Base-by-base conservation (phyloP, 2,888 invertebrate genomes). In the Tipula unca region DNA sequence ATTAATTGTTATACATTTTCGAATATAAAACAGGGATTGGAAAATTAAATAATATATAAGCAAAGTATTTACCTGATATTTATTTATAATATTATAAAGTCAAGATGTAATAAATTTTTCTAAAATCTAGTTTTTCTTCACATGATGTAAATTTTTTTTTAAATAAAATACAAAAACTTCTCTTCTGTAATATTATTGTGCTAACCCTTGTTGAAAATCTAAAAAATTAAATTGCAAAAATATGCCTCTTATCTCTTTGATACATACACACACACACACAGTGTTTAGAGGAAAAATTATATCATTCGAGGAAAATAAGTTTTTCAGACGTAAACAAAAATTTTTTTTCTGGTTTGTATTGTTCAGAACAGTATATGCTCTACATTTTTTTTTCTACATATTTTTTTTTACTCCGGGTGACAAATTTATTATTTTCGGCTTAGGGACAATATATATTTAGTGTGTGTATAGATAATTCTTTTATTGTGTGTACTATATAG, bases 41-140 rank as follows among this genome's bases (percentile, higher is more conserved):
- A 54, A 54, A 54, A 10, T 69, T 69, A n/a, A 48, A 48, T 48
- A 48, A n/a, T 5, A 39, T 69, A 82, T 8, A 29, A 25, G 29
- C 82, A 82, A 29, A 82, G 82, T 29, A 2, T 82, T 83, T 83
- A 83, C 32, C 83, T 83, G 83, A 32, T 83, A 83, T 83, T 83
- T 83, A 83, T 82, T 82, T 82, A 82, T 82, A 82, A 82, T 82
- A n/a, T n/a, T n/a, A 82, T 25, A 13, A 39, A 39, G 39, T 39
- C 39, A 39, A 39, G 10, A 39, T 39, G 39, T 39, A 39, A 39
- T 17, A 54, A 3, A 17, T 54, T 54, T 17, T 54, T 54, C 13
- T 54, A 5, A 17, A 54, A 54, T 17, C 48, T 54, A 54, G 17
- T 54, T 54, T 54, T 54, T 48, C 17, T 17, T 17, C n/a, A 54